Base-by-base conservation (phyloP, 2,113 vertebrate genomes). In the Oryzias woworae region DNA sequence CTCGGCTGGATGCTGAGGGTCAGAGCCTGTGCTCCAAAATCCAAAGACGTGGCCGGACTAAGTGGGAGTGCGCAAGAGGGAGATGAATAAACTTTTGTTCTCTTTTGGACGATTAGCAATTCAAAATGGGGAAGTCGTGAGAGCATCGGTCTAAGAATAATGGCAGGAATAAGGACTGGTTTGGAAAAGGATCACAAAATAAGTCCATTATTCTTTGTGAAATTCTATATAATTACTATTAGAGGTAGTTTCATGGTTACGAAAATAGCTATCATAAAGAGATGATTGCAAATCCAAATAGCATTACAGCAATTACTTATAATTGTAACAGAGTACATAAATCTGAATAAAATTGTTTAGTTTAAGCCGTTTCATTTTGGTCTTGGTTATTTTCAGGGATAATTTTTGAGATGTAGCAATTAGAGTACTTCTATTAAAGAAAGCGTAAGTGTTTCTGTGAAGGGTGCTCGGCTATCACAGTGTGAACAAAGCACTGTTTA, bases 31-130 rank as follows among this genome's bases (percentile, higher is more conserved):
- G 60, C 66, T 63, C 15, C 31, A 15, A 52, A 60, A 73, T 73
- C 50, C 45, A 46, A 36, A 66, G 58, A 44, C 28, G 45, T 23
- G 16, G 44, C 24, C 42, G 20, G 45, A 76, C 73, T 71, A 65
- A 80, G 51, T 81, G 82, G 60, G 52, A 62, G 75, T 86, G 52
- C 0, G 78, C 75, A 80, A 13, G 47, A 69, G 45, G 2, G 18
- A 36, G 45, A 68, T 78, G 70, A 85, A 85, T 86, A 73, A 45
- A 77, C 71, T 78, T 81, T 85, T 83, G 71, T 82, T 80, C 70
- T 74, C 71, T 51, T 72, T 60, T 59, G 43, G 26, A 49, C 49
- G 17, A 80, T 80, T 66, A 78, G 68, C 76, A 69, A 71, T 77
- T 81, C 53, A 77, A 66, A 86, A 81, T 64, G 12, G 49, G 60